phyloP scores from a whole-genome alignment of 23 tunicate genomes.

The Trididemnum nubilum region DNA sequence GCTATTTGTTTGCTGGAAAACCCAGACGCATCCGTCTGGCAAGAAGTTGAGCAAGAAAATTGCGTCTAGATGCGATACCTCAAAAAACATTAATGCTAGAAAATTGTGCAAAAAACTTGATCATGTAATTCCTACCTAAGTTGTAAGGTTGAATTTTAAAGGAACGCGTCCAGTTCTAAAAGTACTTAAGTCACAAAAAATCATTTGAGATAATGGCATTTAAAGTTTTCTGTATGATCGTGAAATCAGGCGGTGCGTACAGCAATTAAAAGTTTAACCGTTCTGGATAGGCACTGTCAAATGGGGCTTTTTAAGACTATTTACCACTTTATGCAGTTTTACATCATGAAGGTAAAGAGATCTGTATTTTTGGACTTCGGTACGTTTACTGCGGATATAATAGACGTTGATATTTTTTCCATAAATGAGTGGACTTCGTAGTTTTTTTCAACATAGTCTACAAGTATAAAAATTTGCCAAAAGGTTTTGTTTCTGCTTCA shows the following conservation, averaged over 20 bases:
- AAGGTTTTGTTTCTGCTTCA: slow-evolving; percentile 19
- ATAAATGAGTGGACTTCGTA: slow-evolving; percentile 11
- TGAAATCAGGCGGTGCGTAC: slow-evolving; percentile 15
- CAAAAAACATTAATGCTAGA: too few species aligned
- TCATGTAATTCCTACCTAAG: too few species aligned
- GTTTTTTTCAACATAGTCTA: slow-evolving; percentile 12
- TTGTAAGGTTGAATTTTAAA: too few species aligned
- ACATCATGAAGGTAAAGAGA: slow-evolving; percentile 15
- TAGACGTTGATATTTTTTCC: slow-evolving; percentile 3
- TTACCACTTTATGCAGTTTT: slow-evolving; percentile 16
- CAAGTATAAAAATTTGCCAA: slow-evolving; percentile 6
- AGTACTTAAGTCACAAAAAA: too few species aligned
- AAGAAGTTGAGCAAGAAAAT: too few species aligned
- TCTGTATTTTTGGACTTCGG: slow-evolving; percentile 16
- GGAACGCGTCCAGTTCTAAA: slow-evolving; percentile 22
- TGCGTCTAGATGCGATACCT: too few species aligned
- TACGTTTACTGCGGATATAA: slow-evolving; percentile 16
- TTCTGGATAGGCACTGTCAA: slow-evolving; percentile 18
- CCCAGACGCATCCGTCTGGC: too few species aligned
- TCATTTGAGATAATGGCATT: slow-evolving; percentile 14
- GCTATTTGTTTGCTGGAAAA: too few species aligned
- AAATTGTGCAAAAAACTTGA: too few species aligned
- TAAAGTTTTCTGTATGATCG: slow-evolving; percentile 16
- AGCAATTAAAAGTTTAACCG: slow-evolving; percentile 13
- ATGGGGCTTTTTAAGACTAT: slow-evolving; percentile 16